Evolutionary conservation across 2,113 vertebrate species (phyloP).

Genomic region (Oreochromis niloticus): DNA sequence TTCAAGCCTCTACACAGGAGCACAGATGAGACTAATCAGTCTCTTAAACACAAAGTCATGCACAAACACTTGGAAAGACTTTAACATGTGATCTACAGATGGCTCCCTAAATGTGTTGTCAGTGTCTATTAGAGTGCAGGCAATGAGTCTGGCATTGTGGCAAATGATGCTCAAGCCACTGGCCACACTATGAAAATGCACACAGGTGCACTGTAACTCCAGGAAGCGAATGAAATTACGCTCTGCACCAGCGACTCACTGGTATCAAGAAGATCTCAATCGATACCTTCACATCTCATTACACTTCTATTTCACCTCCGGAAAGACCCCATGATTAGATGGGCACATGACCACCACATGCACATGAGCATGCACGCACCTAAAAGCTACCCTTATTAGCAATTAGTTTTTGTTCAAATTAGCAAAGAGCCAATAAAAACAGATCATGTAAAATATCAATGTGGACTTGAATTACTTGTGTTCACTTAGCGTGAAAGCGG

Average conservation of each 20-base stretch:
- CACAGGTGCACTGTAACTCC: neutral
- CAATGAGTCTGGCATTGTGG: slow-evolving; percentile 5
- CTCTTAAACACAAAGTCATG: neutral
- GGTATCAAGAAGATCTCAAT: slow-evolving; percentile 15
- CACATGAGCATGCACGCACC: neutral
- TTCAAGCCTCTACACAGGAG: neutral
- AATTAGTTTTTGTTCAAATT: neutral
- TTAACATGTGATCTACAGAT: slow-evolving; percentile 4
- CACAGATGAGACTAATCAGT: neutral
- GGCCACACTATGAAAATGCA: neutral
- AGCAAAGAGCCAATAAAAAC: slow-evolving; percentile 16
- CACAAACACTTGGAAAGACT: neutral
- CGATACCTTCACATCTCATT: slow-evolving; percentile 43
- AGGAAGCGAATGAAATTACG: slow-evolving; percentile 2
- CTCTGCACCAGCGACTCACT: neutral
- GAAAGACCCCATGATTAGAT: slow-evolving; percentile 30
- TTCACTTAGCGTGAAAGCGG: neutral
- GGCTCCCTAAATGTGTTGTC: slow-evolving; percentile 9
- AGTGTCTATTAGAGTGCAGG: slow-evolving; percentile 9
- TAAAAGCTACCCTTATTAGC: neutral
- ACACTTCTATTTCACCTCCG: slow-evolving; percentile 24
- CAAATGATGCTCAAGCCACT: slow-evolving; percentile 9
- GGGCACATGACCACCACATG: neutral
- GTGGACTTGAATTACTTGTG: neutral
- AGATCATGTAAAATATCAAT: slow-evolving; percentile 24